Base-by-base conservation (phyloP, 2,888 invertebrate genomes). In the Amblyjoppa fuscipennis region DNA sequence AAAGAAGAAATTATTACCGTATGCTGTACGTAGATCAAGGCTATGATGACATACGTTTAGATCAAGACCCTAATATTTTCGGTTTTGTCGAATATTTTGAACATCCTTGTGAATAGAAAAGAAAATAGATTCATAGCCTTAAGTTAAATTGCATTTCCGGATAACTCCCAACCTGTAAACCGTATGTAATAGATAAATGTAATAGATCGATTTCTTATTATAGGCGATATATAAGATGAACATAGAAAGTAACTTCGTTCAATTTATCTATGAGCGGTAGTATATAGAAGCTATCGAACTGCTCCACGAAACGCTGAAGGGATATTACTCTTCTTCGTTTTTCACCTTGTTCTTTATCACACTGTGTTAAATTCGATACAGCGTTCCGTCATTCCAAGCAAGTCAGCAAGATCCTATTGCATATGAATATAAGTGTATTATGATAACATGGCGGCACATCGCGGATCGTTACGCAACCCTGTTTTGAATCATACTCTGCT, bases 381-480 rank as follows among this genome's bases (percentile, higher is more conserved):
- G 88, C 87, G 87, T 88, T 90, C 87, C 88, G 89, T 91, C 90
- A 87, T 89, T 88, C 89, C 87, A 86, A 61, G 20, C 20, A 20
- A 20, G 20, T 84, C 77, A 77, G 73, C 64, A 80, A 74, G 79
- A 88, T 89, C 91, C 90, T 86, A 89, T 89, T 91, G 91, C 91
- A 90, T 92, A 93, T 91, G 92, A 93, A 93, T 93, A 92, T 91
- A 92, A 92, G 91, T 92, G 90, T 91, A 93, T 93, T 56, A 93
- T 92, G 92, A 93, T 93, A 93, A 93, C 92, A 91, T 90, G 88
- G 77, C 70, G 68, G 81, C 87, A 84, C 74, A 80, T 88, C 88
- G 88, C 88, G 90, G 89, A 88, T 89, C 56, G 56, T 74, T 88
- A 85, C 88, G 88, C 74, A 61, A 64, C 71, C 45, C 34, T 25